Evolutionary conservation across 2,888 invertebrate genomes (phyloP).

Genomic region (Prosopocoilus inquinatus): DNA sequence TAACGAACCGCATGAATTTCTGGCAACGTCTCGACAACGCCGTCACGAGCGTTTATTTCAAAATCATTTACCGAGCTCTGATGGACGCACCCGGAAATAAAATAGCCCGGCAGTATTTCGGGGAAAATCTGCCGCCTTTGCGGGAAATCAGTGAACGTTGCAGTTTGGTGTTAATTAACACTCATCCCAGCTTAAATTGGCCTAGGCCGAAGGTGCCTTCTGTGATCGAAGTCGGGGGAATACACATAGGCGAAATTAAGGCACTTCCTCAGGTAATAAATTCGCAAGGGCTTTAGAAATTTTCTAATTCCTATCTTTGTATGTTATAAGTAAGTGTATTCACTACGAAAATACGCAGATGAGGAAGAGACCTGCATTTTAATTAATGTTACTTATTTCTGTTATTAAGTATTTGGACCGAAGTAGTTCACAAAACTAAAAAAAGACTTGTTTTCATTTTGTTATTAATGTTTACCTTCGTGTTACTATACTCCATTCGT

Average conservation of each 20-base stretch:
- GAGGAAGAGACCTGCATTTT: too few relatives aligned
- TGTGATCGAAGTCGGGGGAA: conserved; percentile 54
- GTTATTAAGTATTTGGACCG: too few relatives aligned
- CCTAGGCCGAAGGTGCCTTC: conserved; percentile 51
- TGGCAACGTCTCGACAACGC: conserved; percentile 37
- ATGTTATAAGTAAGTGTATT: too few relatives aligned
- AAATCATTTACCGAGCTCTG: too few relatives aligned
- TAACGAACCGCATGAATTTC: conserved; percentile 42
- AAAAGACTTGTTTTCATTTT: too few relatives aligned
- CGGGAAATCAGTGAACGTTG: conserved; percentile 49
- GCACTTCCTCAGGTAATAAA: conserved; percentile 12
- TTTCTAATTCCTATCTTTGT: too few relatives aligned
- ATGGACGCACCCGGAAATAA: conserved; percentile 30
- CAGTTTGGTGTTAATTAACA: conserved; percentile 52
- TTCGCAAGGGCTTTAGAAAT: too few relatives aligned
- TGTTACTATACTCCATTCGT: too few relatives aligned
- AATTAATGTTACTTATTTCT: too few relatives aligned
- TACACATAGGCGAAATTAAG: conserved; percentile 49
- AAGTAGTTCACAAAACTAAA: too few relatives aligned
- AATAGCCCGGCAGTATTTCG: conserved; percentile 36
- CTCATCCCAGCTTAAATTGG: conserved; percentile 51
- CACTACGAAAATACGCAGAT: too few relatives aligned
- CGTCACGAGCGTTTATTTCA: conserved; percentile 19
- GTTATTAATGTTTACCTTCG: too few relatives aligned
- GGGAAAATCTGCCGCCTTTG: conserved; percentile 33